phyloP scores from a whole-genome alignment of 2,888 invertebrate genomes.

The Colostygia pectinataria region DNA sequence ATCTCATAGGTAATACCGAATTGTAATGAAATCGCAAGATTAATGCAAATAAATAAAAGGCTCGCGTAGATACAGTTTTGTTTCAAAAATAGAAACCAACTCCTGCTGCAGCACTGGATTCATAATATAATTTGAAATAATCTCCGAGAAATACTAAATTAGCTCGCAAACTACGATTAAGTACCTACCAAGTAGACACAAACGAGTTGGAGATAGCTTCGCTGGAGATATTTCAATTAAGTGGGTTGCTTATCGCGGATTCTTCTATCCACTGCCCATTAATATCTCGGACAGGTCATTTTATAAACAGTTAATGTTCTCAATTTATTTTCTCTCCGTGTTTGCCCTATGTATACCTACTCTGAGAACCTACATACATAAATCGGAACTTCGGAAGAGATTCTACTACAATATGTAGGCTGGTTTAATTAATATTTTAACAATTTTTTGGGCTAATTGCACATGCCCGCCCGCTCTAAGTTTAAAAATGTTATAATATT shows the following conservation, averaged over 20 bases:
- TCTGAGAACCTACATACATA: neutral
- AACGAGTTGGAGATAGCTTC: constrained; percentile 23
- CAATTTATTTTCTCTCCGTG: constrained; percentile 29
- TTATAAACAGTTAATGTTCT: constrained; percentile 34
- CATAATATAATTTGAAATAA: constrained; percentile 12
- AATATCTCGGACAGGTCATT: constrained; percentile 35
- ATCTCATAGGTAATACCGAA: too few relatives aligned
- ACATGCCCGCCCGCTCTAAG: too few relatives aligned
- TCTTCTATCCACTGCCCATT: constrained; percentile 25
- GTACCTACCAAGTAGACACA: neutral
- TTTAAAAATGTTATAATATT: too few relatives aligned
- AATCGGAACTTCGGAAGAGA: too few relatives aligned
- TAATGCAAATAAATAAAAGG: too few relatives aligned
- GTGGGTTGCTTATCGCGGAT: constrained; percentile 23
- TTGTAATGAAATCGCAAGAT: too few relatives aligned
- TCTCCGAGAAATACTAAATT: constrained; percentile 14
- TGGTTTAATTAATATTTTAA: too few relatives aligned
- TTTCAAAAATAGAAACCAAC: too few relatives aligned
- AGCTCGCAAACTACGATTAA: constrained; percentile 4
- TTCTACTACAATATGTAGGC: too few relatives aligned
- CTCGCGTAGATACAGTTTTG: too few relatives aligned
- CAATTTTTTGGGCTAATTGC: too few relatives aligned
- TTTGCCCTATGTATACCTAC: neutral
- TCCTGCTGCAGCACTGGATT: constrained; percentile 9
- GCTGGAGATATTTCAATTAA: constrained; percentile 32